phyloP scores from a whole-genome alignment of 2,797 vertebrate genomes.

The Takifugu ocellatus region DNA sequence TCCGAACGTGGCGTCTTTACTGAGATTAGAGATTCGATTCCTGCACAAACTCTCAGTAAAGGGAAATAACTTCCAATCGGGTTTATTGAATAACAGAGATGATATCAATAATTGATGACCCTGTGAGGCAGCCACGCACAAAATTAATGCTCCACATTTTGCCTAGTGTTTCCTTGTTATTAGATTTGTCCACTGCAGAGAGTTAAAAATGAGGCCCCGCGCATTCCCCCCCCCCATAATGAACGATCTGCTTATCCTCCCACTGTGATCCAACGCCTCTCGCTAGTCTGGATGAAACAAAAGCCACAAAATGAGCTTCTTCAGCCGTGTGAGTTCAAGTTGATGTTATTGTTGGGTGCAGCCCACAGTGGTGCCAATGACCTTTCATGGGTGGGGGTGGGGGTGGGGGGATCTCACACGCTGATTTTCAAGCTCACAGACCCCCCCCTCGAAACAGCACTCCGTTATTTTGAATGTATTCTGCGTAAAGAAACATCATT shows the following conservation, averaged over 20 bases:
- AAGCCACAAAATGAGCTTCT: conserved; percentile 11
- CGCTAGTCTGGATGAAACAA: conserved; percentile 2
- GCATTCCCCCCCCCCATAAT: conserved; percentile 20
- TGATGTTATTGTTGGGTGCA: conserved; percentile 33
- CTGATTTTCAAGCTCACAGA: conserved; percentile 36
- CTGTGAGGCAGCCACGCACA: conserved; percentile 27
- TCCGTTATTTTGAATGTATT: conserved; percentile 76
- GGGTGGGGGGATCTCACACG: too few relatives aligned
- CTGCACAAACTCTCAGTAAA: neutral
- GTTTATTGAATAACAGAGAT: conserved; percentile 24
- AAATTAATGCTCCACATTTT: conserved; percentile 16
- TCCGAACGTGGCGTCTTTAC: too few relatives aligned
- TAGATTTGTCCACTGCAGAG: conserved; percentile 4
- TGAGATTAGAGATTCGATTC: neutral
- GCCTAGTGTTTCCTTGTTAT: conserved; percentile 5
- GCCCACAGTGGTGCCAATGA: conserved; percentile 14
- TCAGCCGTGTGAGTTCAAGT: conserved; percentile 27
- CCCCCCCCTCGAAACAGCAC: conserved; percentile 44
- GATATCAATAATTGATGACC: conserved; percentile 4
- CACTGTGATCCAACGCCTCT: too few relatives aligned
- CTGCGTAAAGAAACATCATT: conserved; percentile 52
- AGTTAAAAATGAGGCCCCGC: conserved; percentile 22
- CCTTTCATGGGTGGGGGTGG: conserved; percentile 9
- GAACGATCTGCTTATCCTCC: conserved; percentile 17
- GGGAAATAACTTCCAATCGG: conserved; percentile 14